Percentiles rank a stretch among this genome's conserved stretches.
phyloP scores from a whole-genome alignment of 2,888 invertebrate species.

The Crossocerus cetratus region DNA sequence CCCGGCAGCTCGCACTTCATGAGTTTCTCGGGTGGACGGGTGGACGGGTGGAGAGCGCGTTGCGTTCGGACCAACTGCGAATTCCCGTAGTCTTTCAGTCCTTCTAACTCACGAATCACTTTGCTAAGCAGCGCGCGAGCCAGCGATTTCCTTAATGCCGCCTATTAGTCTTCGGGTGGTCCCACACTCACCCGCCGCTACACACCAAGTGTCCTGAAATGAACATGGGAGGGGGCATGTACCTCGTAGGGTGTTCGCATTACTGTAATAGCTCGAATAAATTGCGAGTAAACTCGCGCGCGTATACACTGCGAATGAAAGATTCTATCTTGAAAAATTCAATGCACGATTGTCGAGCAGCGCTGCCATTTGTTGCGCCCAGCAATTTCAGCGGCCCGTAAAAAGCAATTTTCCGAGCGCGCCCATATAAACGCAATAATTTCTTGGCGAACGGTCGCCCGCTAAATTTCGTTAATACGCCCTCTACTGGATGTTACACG shows the following conservation, averaged over 20 bases:
- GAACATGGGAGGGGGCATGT: no score
- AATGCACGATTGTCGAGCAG: no score
- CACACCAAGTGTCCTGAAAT: no score
- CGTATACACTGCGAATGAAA: not conserved
- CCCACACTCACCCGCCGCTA: no score
- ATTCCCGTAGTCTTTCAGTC: conserved; percentile 14
- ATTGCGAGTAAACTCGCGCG: not conserved
- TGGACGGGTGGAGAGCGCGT: no score
- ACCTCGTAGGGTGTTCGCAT: no score
- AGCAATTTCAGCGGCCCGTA: conserved; percentile 5
- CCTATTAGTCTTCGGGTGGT: conserved; percentile 8
- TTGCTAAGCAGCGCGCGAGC: not conserved
- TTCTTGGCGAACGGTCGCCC: conserved; percentile 12
- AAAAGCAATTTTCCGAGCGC: conserved; percentile 12
- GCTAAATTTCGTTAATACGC: conserved; percentile 30
- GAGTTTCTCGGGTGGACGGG: conserved; percentile 25
- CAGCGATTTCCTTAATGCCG: conserved; percentile 20
- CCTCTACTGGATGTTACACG: not conserved
- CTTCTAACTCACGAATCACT: no score
- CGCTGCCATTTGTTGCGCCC: no score
- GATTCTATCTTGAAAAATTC: no score
- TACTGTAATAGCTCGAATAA: no score
- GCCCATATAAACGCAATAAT: conserved; percentile 22
- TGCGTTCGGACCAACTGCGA: conserved; percentile 40
- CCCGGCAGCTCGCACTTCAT: conserved; percentile 3